phyloP scores from a whole-genome alignment of 2,888 invertebrate species.

The Hesperia comma region DNA sequence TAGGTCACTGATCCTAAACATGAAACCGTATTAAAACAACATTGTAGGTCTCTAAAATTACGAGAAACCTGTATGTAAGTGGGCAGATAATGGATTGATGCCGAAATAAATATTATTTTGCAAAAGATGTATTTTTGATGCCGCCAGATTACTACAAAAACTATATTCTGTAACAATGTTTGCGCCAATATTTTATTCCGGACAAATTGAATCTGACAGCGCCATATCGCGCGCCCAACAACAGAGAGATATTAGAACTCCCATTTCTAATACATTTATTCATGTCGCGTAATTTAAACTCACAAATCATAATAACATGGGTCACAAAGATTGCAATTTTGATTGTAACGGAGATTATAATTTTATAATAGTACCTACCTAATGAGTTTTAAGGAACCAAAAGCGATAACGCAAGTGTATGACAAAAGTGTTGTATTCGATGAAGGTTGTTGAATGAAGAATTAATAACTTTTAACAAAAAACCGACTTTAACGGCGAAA shows the following conservation, averaged over 20 bases:
- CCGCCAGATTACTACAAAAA: constrained; percentile 23
- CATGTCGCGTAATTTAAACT: constrained; percentile 20
- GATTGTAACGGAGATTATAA: constrained; percentile 32
- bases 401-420: too few relatives aligned
- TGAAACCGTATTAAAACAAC: too few relatives aligned
- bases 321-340: constrained; percentile 36
- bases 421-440: too few relatives aligned
- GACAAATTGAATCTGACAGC: constrained; percentile 44
- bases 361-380: neutral
- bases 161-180: constrained; percentile 23
- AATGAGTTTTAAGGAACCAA: neutral
- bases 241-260: constrained; percentile 26
- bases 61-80: neutral
- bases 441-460: too few relatives aligned
- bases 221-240: constrained; percentile 34
- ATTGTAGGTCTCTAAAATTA: too few relatives aligned
- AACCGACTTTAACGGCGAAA: too few relatives aligned
- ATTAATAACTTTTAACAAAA: too few relatives aligned
- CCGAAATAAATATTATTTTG: neutral
- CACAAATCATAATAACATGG: neutral
- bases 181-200: constrained; percentile 40
- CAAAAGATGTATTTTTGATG: constrained; percentile 11
- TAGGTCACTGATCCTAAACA: too few relatives aligned
- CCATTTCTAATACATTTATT: constrained; percentile 31
- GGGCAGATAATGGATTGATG: neutral